phyloP scores from a whole-genome alignment of 2,113 vertebrate species.

The Chrysochloris asiatica region DNA sequence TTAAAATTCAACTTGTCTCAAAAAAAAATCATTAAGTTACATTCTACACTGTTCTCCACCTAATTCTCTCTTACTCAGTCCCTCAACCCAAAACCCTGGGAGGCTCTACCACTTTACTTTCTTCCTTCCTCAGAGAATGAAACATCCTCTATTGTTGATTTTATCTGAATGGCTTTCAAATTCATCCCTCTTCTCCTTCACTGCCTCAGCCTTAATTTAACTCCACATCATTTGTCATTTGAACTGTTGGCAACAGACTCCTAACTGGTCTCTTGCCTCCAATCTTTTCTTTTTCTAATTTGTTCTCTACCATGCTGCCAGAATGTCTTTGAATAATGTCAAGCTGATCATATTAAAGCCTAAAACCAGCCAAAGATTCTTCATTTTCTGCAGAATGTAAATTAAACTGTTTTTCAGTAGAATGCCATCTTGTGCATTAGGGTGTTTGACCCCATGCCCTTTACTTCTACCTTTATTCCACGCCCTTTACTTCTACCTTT shows the following conservation, averaged over 20 bases:
- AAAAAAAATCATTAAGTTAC: constrained; percentile 22
- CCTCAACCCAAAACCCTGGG: background rate
- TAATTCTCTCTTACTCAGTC: background rate
- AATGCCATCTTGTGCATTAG: background rate
- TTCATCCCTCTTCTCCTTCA: background rate
- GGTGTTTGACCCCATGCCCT: background rate
- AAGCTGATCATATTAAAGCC: background rate
- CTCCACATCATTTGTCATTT: constrained; percentile 32
- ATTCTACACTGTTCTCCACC: background rate
- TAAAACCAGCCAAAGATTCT: constrained; percentile 35
- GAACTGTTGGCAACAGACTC: background rate
- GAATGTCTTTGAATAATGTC: constrained; percentile 52
- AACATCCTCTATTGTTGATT: background rate
- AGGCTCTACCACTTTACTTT: background rate
- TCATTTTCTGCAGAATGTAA: constrained; percentile 31
- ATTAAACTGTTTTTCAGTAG: constrained; percentile 6
- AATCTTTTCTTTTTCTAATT: constrained; percentile 36
- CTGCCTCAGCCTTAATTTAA: constrained; percentile 31
- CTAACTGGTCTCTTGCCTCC: background rate
- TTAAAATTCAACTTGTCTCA: constrained; percentile 42
- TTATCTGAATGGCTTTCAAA: background rate
- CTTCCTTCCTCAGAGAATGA: background rate
- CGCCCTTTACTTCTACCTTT: background rate
- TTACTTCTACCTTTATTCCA: background rate
- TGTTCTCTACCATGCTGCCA: constrained; percentile 9